Conservation (phyloP, 2,113 vertebrate species). For the Sciurus niger region DNA sequence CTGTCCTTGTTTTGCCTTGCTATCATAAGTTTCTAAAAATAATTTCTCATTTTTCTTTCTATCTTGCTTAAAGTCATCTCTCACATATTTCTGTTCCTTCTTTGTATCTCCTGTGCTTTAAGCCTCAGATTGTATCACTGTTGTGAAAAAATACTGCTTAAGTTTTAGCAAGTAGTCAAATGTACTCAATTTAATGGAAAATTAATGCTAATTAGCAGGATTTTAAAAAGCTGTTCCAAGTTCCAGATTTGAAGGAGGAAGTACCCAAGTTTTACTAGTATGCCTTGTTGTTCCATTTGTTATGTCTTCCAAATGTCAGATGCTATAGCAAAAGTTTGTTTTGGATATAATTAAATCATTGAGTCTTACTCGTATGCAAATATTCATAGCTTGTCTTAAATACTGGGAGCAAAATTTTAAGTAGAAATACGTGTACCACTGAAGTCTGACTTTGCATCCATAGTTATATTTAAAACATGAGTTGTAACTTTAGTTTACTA, state of each 20-base stretch:
- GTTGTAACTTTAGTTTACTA: slow-evolving; percentile 50
- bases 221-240: background rate
- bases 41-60: background rate
- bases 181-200: slow-evolving; percentile 8
- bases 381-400: slow-evolving; percentile 43
- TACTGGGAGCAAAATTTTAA: slow-evolving; percentile 26
- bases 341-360: slow-evolving; percentile 55
- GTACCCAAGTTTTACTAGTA: slow-evolving; percentile 19
- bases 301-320: slow-evolving; percentile 59
- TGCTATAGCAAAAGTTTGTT: slow-evolving; percentile 30
- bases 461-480: background rate
- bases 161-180: slow-evolving; percentile 39
- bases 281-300: slow-evolving; percentile 5
- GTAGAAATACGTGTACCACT: slow-evolving; percentile 30
- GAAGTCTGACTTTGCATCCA: slow-evolving; percentile 21
- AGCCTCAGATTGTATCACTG: slow-evolving; percentile 22
- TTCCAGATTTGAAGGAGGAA: slow-evolving; percentile 63
- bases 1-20: background rate
- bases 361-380: slow-evolving; percentile 29
- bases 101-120: background rate
- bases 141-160: slow-evolving; percentile 49
- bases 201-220: slow-evolving; percentile 53
- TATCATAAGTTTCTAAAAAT: background rate
- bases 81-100: background rate
- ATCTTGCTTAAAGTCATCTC: background rate